Base-by-base conservation (phyloP, 2,113 vertebrate genomes). In the Triplophysa siluroides region DNA sequence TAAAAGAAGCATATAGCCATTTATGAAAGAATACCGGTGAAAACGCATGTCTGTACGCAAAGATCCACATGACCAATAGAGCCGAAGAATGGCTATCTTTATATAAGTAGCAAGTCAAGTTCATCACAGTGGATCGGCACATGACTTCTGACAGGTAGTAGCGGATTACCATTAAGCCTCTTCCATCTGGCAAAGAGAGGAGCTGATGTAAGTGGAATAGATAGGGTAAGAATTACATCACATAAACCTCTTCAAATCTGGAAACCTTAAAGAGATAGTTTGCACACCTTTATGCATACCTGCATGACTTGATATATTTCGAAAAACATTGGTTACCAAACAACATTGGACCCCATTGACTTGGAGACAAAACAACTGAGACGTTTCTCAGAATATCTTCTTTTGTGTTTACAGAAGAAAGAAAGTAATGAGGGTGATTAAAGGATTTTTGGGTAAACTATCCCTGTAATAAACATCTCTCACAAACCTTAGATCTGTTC, bases 141-240 rank as follows among this genome's bases (percentile, higher is more conserved):
- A 88, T 78, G 87, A 88, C 88, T 89, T 81, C 84, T 92, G 89
- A 93, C 90, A 91, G 85, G 87, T 82, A 89, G 87, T 67, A 88
- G 84, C 62, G 73, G 91, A 87, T 91, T 92, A 92, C 80, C 84
- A 85, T 90, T 93, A 91, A 85, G 86, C 78, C 84, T 75, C 74
- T 80, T 85, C 80, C 80, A 69, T 4, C 21, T 83, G 83, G 76
- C 67, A 85, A 78, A 66, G 50, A 74, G 78, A 64, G 63, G 73
- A 85, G 83, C 78, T 92, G 81, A 88, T 52, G 14, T 33, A 74
- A 73, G 54, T 67, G 80, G 50, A 79, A 54, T 67, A 71, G 52
- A 56, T 1, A 21, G 45, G 19, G 58, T 64, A 63, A 11, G 23
- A 10, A 64, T 75, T 71, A 76, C 64, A 75, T 74, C 82, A 83